Evolutionary conservation across 2,797 vertebrate genomes (phyloP), one percentile per base, ranked within the genome.

Genomic region (Masticophis lateralis): DNA sequence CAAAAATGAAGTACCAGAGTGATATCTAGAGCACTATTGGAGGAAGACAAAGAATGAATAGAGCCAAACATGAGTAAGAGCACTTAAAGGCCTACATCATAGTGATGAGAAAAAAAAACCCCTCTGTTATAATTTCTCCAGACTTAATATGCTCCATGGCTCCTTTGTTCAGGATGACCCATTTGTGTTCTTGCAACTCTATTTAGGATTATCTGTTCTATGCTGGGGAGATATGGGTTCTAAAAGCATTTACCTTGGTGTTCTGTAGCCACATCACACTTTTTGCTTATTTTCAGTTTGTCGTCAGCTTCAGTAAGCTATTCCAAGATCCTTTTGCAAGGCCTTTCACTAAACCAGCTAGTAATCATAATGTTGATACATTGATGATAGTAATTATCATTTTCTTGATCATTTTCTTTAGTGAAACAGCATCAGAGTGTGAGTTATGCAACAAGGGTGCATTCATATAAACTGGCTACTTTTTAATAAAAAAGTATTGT

Each of bases 381-480:
- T 37, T 37, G 14, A 74, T 20, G 69, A 7, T 74, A 74, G 7
- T 9, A 74, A 74, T 37, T 83, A 91, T 94, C 2, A 28, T 6
- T 66, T 4, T 86, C 32, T 93, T 74, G n/a, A 87, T 47, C 0
- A 2, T 92, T 0, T 37, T 4, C 89, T 95, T 94, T 93, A 88
- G 86, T 92, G 94, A 89, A 59, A 83, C 47, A 92, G 28, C 2
- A 66, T 12, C 92, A 92, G 74, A 92, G 10, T 57, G 56, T 91
- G 95, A 66, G 13, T 5, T 3, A 66, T 86, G 92, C 93, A 86
- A 37, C 86, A 27, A 22, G 63, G 86, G 8, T 56, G 37, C 27
- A 93, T 8, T 66, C 79, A 47, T 56, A 86, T 43, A n/a, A 83
- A 55, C 56, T 59, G 32, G 56, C 8, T 12, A 59, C 11, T 59